Evolutionary conservation across 35 echinoderm and acorn worm species (phyloP), one percentile per base, ranked within the genome.

Genomic region (Holothuria glaberrima): DNA sequence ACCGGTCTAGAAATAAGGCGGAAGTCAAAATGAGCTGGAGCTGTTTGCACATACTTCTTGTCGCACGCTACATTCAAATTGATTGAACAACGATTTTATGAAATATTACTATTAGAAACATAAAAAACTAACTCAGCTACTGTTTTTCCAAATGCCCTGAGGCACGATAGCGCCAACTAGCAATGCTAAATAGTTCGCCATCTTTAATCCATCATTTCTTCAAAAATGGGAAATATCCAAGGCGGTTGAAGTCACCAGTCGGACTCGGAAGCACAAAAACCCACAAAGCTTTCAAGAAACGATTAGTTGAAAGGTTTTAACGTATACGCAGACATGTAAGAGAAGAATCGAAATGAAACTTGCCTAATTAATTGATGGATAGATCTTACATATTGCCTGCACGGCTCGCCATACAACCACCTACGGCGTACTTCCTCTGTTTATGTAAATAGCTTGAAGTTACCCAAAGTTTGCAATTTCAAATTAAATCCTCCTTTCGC

Each of bases 351-450:
- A 30, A 41, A 75, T 38, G 71, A 75, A 36, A 75, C 16, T 75
- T 75, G 71, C 17, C 33, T 75, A 75, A 75, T 75, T 75, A 75
- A 75, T 75, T 75, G 71, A 75, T 75, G 71, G 71, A 75, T 75
- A 44, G 71, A 75, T 75, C 31, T 13, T 44, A 75, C 71, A 41
- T 75, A 75, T 75, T 41, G 34, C 71, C 46, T 41, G 71, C 71
- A 38, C 71, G 33, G 46, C 24, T 75, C 71, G 16, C 71, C 71
- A 24, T 75, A 41, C 71, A 75, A 75, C 71, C 71, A 75, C 71
- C 71, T 75, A 33, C 33, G 71, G 71, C 71, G 28, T 16, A 28
- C 62, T 44, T 18, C 18, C 71, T 75, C 21, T 44, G 24, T 75
- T 75, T 44, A 75, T 75, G 71, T 75, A 75, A 75, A 75, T 75